These are phyloP conservation scores for Columbina picui DNA, from an alignment of 2,113 vertebrate genomes.

Conservation along the genomic window DNA sequence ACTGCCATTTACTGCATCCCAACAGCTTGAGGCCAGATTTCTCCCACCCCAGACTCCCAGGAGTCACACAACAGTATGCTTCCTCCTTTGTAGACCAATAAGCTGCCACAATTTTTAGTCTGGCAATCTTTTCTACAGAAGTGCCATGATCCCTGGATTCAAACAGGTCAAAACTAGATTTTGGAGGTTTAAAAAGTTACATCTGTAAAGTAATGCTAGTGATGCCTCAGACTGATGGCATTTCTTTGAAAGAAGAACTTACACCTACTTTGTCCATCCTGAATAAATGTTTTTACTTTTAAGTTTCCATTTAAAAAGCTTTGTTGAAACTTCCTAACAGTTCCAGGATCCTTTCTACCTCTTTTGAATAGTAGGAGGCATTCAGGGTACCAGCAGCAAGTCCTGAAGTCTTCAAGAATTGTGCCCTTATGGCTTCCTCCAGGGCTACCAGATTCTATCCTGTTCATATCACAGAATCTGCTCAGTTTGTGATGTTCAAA, in stretches of 20 bases:
- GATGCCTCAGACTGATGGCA: neutral
- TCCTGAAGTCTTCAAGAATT: neutral
- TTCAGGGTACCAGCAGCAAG: neutral
- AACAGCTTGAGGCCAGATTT: neutral
- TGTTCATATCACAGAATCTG: neutral
- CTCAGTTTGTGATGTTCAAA: neutral
- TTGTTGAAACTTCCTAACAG: accelerated
- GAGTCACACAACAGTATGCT: neutral
- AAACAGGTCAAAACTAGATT: neutral
- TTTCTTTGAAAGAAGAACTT: neutral
- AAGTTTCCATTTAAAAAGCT: neutral
- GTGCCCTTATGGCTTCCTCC: neutral
- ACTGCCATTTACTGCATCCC: neutral
- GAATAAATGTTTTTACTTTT: neutral
- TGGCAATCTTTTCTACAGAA: neutral
- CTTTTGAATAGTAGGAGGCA: neutral
- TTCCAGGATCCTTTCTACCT: neutral
- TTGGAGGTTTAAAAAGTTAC: neutral
- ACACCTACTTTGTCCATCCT: neutral
- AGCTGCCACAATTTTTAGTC: neutral
- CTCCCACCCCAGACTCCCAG: neutral
- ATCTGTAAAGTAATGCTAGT: neutral
- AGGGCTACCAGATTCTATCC: neutral
- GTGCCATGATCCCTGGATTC: neutral
- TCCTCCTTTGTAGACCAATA: neutral